These are phyloP conservation scores for Rachycentron canadum DNA, from an alignment of 2,797 vertebrate genomes.

Conservation along the genomic window DNA sequence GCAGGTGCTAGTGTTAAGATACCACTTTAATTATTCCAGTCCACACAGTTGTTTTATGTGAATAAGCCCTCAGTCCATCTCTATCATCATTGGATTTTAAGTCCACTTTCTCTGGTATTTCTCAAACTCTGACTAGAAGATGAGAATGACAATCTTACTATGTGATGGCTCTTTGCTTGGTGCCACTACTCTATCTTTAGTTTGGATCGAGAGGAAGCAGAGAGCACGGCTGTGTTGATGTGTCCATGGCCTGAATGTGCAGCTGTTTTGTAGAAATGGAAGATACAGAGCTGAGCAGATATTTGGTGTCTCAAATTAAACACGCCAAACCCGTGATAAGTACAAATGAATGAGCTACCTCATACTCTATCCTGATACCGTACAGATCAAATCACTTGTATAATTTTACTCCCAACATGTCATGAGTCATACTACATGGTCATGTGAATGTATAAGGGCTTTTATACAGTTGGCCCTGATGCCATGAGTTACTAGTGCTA, in stretches of 20 bases:
- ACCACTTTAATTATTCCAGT: slow-evolving; percentile 54
- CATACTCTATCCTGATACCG: slow-evolving; percentile 63
- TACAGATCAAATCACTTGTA: slow-evolving; percentile 62
- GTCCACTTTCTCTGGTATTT: slow-evolving; percentile 32
- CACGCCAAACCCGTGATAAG: slow-evolving; percentile 36
- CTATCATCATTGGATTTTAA: slow-evolving; percentile 32
- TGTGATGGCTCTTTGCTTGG: slow-evolving; percentile 51
- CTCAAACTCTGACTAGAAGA: slow-evolving; percentile 29
- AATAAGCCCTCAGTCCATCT: slow-evolving; percentile 33
- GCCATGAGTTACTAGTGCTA: slow-evolving; percentile 54
- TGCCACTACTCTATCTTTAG: slow-evolving; percentile 27
- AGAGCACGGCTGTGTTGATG: slow-evolving; percentile 16
- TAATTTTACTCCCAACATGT: slow-evolving; percentile 59
- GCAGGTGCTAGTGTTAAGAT: slow-evolving; percentile 74
- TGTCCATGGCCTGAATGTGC: slow-evolving; percentile 52
- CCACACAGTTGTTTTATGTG: slow-evolving; percentile 27
- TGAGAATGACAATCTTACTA: slow-evolving; percentile 67
- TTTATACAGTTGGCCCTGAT: slow-evolving; percentile 50
- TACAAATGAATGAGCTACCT: slow-evolving; percentile 80
- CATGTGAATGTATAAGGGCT: slow-evolving; percentile 70
- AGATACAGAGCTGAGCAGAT: slow-evolving; percentile 17
- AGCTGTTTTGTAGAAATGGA: slow-evolving; percentile 40
- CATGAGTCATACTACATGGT: slow-evolving; percentile 43
- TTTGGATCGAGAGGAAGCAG: slow-evolving; percentile 22
- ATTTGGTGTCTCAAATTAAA: slow-evolving; percentile 37